Evolutionary conservation across 1,140 invertebrate species (phyloP).

Genomic region (Drosophila nasuta): DNA sequence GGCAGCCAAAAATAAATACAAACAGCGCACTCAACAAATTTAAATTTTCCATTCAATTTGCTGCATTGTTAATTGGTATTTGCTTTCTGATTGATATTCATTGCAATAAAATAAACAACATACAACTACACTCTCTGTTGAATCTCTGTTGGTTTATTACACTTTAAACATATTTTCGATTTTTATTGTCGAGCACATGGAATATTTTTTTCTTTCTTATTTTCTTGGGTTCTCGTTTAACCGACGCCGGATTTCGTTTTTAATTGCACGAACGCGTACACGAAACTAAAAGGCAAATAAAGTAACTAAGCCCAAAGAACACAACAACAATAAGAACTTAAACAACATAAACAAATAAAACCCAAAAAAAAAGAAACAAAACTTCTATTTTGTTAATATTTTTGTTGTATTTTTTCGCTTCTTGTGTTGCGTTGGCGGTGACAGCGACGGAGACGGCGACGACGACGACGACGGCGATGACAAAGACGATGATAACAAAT

Average conservation of each 20-base stretch:
- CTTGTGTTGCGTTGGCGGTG: constrained; percentile 29
- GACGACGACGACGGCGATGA: constrained; percentile 25
- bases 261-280: constrained; percentile 21
- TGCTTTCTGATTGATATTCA: neutral
- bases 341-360: constrained; percentile 19
- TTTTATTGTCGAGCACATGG: constrained; percentile 38
- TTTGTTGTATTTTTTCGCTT: constrained; percentile 13
- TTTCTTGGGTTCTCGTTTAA: neutral
- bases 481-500: constrained; percentile 43
- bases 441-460: constrained; percentile 13
- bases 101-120: too few relatives aligned
- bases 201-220: constrained; percentile 1
- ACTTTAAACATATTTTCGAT: constrained; percentile 35
- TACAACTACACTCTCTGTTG: too few relatives aligned
- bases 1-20: constrained; percentile 15
- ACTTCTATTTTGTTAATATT: constrained; percentile 7
- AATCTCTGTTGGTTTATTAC: neutral
- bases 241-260: constrained; percentile 22
- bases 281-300: neutral
- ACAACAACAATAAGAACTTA: neutral
- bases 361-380: constrained; percentile 3
- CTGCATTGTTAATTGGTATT: neutral
- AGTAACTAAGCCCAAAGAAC: constrained; percentile 7
- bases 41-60: constrained; percentile 22
- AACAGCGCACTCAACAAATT: constrained; percentile 18